Evolutionary conservation across 92 coral and sea anemone genomes (phyloP).

Genomic region (Porites cylindrica): DNA sequence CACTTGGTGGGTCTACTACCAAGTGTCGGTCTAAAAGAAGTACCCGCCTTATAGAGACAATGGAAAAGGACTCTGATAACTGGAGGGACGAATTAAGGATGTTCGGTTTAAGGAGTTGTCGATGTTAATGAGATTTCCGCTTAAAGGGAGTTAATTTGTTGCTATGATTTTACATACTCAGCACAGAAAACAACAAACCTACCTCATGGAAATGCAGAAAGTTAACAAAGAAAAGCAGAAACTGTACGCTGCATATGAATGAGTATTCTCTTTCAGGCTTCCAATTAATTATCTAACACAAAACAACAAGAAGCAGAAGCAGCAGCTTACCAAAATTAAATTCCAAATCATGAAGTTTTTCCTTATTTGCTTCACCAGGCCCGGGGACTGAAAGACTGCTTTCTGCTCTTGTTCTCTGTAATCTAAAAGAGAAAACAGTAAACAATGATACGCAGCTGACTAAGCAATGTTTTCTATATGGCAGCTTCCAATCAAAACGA

Average conservation of each 20-base stretch:
- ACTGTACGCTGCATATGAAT: neutral
- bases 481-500: neutral
- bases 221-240: neutral
- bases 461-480: neutral
- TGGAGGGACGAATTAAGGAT: too few species aligned
- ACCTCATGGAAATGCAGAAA: neutral
- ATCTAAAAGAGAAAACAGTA: slow-evolving; percentile 23
- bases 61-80: too few species aligned
- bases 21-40: too few species aligned
- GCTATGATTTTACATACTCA: too few species aligned
- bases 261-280: neutral
- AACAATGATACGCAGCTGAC: neutral
- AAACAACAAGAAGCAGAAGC: neutral
- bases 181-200: neutral
- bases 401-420: slow-evolving; percentile 82
- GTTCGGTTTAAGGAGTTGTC: too few species aligned
- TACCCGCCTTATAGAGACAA: too few species aligned
- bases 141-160: too few species aligned
- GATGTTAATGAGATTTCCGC: too few species aligned
- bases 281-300: neutral
- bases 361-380: slow-evolving; percentile 22
- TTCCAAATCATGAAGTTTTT: slow-evolving; percentile 46
- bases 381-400: slow-evolving; percentile 56
- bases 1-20: too few species aligned
- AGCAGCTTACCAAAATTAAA: slow-evolving; percentile 64